Conservation (phyloP, 2,797 vertebrate species). For the Sebastes oblongus region DNA sequence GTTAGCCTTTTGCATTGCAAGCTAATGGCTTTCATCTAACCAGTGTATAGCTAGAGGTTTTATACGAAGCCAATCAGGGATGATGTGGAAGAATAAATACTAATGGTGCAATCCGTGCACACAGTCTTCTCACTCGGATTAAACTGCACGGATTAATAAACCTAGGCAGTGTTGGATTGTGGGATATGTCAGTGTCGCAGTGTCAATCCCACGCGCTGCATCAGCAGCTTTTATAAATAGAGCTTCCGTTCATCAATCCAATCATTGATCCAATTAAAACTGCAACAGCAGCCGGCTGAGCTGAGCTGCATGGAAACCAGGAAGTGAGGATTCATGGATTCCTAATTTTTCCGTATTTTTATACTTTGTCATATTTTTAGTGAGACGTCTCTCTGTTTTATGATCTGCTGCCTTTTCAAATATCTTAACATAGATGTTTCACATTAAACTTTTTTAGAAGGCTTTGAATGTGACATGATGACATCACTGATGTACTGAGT, state of each 20-base stretch:
- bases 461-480: not conserved
- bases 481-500: not conserved
- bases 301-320: not conserved
- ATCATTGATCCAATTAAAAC: slow-evolving; percentile 48
- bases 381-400: not conserved
- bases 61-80: not conserved
- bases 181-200: not conserved
- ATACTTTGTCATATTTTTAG: not conserved
- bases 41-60: not conserved
- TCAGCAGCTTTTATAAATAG: slow-evolving; percentile 35
- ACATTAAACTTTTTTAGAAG: not conserved
- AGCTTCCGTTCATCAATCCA: slow-evolving; percentile 38
- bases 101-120: not conserved
- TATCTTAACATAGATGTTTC: too few relatives aligned
- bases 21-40: not conserved
- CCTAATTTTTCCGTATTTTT: not conserved
- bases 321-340: not conserved
- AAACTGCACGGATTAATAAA: not conserved
- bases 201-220: not conserved
- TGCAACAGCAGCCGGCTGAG: slow-evolving; percentile 11
- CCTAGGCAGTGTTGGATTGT: not conserved
- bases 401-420: not conserved
- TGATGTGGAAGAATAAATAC: not conserved
- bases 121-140: not conserved
- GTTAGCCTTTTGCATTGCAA: not conserved